phyloP scores from a whole-genome alignment of 2,888 invertebrate species.

The Agrilus cyanescens region DNA sequence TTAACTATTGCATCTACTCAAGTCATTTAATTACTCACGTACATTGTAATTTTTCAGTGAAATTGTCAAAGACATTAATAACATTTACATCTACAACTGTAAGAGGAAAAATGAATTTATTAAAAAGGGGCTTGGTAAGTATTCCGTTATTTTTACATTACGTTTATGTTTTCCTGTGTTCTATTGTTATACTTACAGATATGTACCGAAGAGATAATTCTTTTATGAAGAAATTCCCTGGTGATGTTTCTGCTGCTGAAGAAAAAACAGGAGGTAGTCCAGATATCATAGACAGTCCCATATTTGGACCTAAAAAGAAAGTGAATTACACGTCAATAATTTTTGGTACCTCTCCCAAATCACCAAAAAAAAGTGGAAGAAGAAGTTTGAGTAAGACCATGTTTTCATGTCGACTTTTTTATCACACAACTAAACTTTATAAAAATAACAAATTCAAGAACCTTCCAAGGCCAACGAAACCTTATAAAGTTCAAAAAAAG shows the following conservation, averaged over 20 bases:
- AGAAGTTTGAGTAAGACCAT: not conserved
- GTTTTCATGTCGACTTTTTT: no score
- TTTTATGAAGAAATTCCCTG: conserved; percentile 68
- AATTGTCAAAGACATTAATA: conserved; percentile 58
- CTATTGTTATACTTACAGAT: conserved; percentile 7
- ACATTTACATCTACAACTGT: conserved; percentile 68
- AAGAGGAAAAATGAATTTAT: conserved; percentile 70
- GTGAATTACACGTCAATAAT: conserved; percentile 39
- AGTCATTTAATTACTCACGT: no score
- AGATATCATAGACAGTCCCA: conserved; percentile 52
- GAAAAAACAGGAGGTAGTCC: conserved; percentile 57
- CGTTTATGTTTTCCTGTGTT: not conserved
- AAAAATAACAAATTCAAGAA: no score
- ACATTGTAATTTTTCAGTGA: conserved; percentile 50
- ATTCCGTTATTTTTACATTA: conserved; percentile 1
- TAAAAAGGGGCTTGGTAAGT: conserved; percentile 69
- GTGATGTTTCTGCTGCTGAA: conserved; percentile 65
- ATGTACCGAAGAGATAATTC: conserved; percentile 44
- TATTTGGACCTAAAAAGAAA: conserved; percentile 41
- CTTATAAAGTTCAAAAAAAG: no score
- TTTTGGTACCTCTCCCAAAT: conserved; percentile 38
- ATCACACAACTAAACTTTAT: no score
- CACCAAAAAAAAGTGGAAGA: conserved; percentile 21
- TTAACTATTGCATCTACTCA: no score
- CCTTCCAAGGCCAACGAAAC: no score